phyloP scores from a whole-genome alignment of 2,888 invertebrate species.

The Patella pellucida region DNA sequence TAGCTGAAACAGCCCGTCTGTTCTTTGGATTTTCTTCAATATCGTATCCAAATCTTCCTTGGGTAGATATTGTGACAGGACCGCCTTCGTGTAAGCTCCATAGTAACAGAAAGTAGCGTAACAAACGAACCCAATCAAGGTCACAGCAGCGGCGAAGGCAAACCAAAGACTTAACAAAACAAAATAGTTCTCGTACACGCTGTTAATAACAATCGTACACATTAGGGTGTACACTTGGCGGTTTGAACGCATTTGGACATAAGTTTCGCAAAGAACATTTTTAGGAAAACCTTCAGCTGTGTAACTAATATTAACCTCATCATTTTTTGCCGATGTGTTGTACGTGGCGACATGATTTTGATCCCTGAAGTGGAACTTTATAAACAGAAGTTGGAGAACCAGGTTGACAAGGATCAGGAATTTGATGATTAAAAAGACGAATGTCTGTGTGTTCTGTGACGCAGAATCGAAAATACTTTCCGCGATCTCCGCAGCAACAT shows the following conservation, averaged over 20 bases:
- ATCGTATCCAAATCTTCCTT: neutral
- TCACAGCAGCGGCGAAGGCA: neutral
- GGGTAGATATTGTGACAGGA: neutral
- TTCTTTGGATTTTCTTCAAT: neutral
- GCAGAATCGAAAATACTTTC: neutral
- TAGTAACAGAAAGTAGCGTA: neutral
- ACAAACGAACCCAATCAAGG: neutral
- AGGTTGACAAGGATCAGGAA: neutral
- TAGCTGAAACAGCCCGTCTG: neutral
- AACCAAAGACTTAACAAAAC: neutral
- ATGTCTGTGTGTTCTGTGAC: neutral
- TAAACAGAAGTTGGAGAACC: neutral
- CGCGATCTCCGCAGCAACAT: neutral
- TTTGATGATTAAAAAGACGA: neutral
- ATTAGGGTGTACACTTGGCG: neutral
- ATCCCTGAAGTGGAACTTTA: neutral
- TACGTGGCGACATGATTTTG: neutral
- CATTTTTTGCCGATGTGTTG: neutral
- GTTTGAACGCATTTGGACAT: neutral
- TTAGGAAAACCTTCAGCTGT: neutral
- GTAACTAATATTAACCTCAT: neutral
- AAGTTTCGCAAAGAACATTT: neutral
- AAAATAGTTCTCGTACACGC: neutral
- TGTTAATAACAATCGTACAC: neutral
- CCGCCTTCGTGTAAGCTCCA: neutral